phyloP scores from a whole-genome alignment of 2,113 vertebrate genomes.

The Vulpes ferrilata region DNA sequence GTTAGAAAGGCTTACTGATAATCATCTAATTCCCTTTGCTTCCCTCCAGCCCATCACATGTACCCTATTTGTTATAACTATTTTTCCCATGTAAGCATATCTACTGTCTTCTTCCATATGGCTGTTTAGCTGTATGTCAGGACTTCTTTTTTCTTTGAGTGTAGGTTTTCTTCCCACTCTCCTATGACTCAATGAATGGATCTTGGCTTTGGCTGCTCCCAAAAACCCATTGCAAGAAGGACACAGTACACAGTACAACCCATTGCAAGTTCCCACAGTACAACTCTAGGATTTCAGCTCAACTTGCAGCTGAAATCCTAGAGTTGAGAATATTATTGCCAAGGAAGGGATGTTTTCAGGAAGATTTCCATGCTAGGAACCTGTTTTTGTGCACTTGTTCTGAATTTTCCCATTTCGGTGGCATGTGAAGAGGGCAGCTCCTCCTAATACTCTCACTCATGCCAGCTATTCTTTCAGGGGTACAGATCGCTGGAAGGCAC shows the following conservation, averaged over 20 bases:
- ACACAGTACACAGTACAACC: constrained; percentile 7
- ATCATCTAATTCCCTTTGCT: constrained; percentile 16
- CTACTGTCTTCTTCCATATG: constrained; percentile 59
- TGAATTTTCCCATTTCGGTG: not conserved
- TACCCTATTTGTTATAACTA: not conserved
- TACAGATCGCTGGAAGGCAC: constrained; percentile 94
- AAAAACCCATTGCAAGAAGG: constrained; percentile 57
- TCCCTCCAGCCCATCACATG: not conserved
- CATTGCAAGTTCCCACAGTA: constrained; percentile 25
- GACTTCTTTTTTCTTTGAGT: constrained; percentile 64
- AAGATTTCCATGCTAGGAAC: not conserved
- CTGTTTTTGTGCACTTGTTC: not conserved
- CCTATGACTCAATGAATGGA: constrained; percentile 72
- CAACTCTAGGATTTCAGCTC: not conserved
- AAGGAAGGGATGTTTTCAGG: not conserved
- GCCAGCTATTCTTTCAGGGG: constrained; percentile 86
- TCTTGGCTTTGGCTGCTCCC: constrained; percentile 70
- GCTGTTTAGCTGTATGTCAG: constrained; percentile 50
- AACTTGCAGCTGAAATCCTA: constrained; percentile 1
- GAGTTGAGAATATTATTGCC: not conserved
- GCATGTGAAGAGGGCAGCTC: not conserved
- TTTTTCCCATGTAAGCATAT: constrained; percentile 56
- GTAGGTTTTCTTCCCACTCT: constrained; percentile 79
- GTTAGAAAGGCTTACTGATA: not conserved
- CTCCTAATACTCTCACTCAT: not conserved